These are phyloP conservation scores for Troides aeacus DNA, from an alignment of 2,888 invertebrate genomes.

Conservation along the genomic window DNA sequence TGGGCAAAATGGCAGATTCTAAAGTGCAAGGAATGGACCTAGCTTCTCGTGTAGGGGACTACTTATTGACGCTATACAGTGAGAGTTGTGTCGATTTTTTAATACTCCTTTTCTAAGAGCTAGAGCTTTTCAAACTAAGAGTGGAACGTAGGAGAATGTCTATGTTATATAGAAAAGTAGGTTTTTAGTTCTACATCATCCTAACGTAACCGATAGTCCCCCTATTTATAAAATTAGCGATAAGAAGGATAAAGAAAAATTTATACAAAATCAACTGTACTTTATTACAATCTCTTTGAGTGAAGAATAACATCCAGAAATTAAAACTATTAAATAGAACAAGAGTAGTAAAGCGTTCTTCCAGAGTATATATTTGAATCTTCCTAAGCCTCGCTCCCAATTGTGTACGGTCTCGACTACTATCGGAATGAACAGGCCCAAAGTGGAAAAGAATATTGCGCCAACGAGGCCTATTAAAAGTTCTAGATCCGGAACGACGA, in stretches of 20 bases:
- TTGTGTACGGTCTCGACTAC: slow-evolving; percentile 85
- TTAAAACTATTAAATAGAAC: slow-evolving; percentile 56
- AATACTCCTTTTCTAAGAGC: too few species aligned
- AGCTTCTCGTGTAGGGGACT: too few species aligned
- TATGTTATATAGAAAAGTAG: too few species aligned
- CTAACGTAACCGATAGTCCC: too few species aligned
- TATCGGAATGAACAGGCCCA: slow-evolving; percentile 87
- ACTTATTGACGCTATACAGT: too few species aligned
- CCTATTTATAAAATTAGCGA: too few species aligned
- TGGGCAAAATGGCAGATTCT: too few species aligned
- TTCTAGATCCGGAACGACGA: slow-evolving; percentile 89
- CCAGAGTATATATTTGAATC: slow-evolving; percentile 81
- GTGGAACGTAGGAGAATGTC: too few species aligned
- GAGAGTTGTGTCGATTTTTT: too few species aligned
- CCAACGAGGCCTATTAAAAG: slow-evolving; percentile 94
- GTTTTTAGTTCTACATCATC: too few species aligned
- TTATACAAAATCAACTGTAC: slow-evolving; percentile 28
- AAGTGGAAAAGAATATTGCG: slow-evolving; percentile 85
- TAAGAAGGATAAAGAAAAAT: not conserved
- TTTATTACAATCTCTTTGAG: slow-evolving; percentile 50
- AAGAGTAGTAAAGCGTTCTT: slow-evolving; percentile 79
- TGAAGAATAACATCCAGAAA: slow-evolving; percentile 63
- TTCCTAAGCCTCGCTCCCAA: slow-evolving; percentile 84
- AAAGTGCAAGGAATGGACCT: too few species aligned
- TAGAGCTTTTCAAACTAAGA: too few species aligned